Percentiles rank a stretch among this genome's conserved stretches.
phyloP scores from a whole-genome alignment of 1,140 invertebrate genomes.

The Zaprionus lachaisei region DNA sequence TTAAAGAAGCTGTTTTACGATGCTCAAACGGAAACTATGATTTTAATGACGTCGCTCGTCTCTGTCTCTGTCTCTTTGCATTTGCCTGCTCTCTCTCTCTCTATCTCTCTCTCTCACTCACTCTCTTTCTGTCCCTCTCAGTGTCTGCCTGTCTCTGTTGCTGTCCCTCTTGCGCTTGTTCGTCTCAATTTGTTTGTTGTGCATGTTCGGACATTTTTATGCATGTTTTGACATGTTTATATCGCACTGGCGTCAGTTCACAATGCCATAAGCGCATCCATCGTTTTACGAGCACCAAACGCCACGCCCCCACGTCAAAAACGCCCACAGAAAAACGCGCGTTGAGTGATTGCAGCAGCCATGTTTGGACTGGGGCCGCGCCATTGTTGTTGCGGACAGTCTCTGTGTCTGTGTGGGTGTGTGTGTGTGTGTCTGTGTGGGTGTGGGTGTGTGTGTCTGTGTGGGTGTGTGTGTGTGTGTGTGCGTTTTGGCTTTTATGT shows the following conservation, averaged over 20 bases:
- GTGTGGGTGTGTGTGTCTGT: background rate
- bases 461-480: background rate
- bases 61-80: background rate
- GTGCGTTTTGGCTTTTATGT: slow-evolving; percentile 21
- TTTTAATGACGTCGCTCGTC: slow-evolving; percentile 21
- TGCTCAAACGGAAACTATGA: slow-evolving; percentile 21
- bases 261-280: slow-evolving; percentile 62
- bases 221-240: slow-evolving; percentile 78
- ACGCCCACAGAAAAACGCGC: background rate
- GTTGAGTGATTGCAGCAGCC: slow-evolving; percentile 46
- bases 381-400: slow-evolving; percentile 10
- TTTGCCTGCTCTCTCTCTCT: background rate
- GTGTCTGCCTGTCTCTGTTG: background rate
- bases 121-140: background rate
- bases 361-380: slow-evolving; percentile 8
- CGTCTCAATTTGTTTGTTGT: slow-evolving; percentile 28
- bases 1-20: slow-evolving; percentile 25
- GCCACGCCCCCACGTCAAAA: slow-evolving; percentile 19
- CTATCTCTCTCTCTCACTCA: too few species aligned
- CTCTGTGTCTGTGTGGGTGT: background rate
- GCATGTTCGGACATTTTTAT: slow-evolving; percentile 58
- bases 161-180: background rate
- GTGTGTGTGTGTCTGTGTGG: background rate
- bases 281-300: slow-evolving; percentile 62
- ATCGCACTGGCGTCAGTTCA: slow-evolving; percentile 67